phyloP scores from a whole-genome alignment of 2,797 vertebrate species.

The Lagocephalus sceleratus region DNA sequence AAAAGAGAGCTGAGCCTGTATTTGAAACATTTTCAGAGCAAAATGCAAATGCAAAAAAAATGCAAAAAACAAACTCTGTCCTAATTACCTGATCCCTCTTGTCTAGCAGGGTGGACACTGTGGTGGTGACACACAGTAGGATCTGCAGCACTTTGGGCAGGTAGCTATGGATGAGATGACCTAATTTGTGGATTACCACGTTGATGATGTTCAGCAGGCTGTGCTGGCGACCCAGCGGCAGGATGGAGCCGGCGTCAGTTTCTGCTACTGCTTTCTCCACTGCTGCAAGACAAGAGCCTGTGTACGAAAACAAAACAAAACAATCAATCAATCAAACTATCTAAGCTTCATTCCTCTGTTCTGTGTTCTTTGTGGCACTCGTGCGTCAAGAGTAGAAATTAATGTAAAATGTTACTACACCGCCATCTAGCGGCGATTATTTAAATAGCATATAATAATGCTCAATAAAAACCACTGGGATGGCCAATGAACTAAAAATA shows the following conservation, averaged over 20 bases:
- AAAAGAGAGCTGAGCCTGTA: too few relatives aligned
- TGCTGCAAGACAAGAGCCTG: constrained; percentile 80
- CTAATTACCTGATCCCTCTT: constrained; percentile 83
- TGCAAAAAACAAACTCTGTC: background rate
- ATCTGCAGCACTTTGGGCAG: constrained; percentile 92
- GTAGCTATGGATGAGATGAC: constrained; percentile 84
- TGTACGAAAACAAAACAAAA: background rate
- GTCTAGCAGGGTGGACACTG: constrained; percentile 80
- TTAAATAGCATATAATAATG: too few relatives aligned
- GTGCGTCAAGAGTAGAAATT: background rate
- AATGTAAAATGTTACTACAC: background rate
- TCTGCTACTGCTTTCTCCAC: constrained; percentile 80
- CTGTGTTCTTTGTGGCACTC: too few relatives aligned
- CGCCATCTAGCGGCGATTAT: background rate
- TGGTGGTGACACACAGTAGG: constrained; percentile 85
- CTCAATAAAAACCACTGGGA: too few relatives aligned
- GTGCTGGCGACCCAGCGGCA: constrained; percentile 94
- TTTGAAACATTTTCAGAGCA: too few relatives aligned
- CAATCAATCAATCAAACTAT: background rate
- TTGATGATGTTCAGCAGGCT: constrained; percentile 87
- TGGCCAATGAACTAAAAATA: too few relatives aligned
- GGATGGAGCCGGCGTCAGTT: constrained; percentile 78
- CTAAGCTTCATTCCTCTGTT: background rate
- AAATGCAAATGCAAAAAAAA: background rate
- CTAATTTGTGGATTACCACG: constrained; percentile 87